phyloP scores from a whole-genome alignment of 2,797 vertebrate species.

The Gouania willdenowi region DNA sequence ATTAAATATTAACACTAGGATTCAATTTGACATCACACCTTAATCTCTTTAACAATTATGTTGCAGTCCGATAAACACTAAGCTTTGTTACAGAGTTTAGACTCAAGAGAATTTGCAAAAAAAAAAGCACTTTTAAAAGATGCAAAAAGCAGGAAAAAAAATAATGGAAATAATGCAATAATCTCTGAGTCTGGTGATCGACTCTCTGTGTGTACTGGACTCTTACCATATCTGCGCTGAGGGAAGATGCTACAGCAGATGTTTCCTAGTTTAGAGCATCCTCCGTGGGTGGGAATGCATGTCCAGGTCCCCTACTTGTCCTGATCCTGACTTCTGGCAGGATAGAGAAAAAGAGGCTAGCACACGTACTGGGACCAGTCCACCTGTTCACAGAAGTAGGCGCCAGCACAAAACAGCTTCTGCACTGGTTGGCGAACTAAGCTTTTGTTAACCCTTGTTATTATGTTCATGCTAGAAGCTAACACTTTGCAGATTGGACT shows the following conservation, averaged over 20 bases:
- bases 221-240: conserved; percentile 70
- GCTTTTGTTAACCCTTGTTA: too few relatives aligned
- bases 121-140: conserved; percentile 7
- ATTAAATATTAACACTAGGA: conserved; percentile 79
- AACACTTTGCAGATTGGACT: too few relatives aligned
- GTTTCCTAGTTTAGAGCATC: conserved; percentile 68
- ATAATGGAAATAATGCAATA: too few relatives aligned
- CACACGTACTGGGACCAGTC: conserved; percentile 53
- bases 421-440: conserved; percentile 15
- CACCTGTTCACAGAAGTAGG: conserved; percentile 63
- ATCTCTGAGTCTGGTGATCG: not conserved
- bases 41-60: conserved; percentile 69
- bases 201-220: conserved; percentile 24
- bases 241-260: conserved; percentile 60
- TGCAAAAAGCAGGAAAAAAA: too few relatives aligned
- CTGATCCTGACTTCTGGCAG: conserved; percentile 68
- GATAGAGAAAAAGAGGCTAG: conserved; percentile 71
- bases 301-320: conserved; percentile 65
- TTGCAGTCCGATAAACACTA: conserved; percentile 35
- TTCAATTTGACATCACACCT: conserved; percentile 71
- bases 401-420: conserved; percentile 51
- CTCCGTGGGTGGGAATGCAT: conserved; percentile 48
- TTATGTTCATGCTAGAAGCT: too few relatives aligned
- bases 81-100: conserved; percentile 22
- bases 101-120: conserved; percentile 24